Evolutionary conservation across 2,888 invertebrate genomes (phyloP).

Genomic region (Cosmia pyralina): DNA sequence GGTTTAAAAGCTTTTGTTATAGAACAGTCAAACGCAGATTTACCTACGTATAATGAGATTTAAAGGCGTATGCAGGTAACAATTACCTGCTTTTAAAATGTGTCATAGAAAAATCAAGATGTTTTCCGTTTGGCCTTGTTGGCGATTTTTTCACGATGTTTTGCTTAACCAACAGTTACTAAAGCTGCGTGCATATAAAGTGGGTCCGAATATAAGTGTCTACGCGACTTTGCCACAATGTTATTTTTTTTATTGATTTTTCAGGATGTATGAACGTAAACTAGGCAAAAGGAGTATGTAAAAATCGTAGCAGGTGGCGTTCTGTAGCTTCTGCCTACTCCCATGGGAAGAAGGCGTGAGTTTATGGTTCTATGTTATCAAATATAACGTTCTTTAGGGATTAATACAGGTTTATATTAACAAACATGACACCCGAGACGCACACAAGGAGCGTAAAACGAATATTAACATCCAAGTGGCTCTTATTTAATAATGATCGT

Average conservation of each 20-base stretch:
- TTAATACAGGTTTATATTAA: background rate
- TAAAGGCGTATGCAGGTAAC: background rate
- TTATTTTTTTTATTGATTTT: too few relatives aligned
- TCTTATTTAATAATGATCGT: constrained; percentile 11
- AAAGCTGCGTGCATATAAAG: background rate
- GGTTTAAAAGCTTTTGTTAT: constrained; percentile 6
- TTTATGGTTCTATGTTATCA: background rate
- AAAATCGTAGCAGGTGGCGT: too few relatives aligned
- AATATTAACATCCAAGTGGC: background rate
- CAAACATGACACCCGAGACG: background rate
- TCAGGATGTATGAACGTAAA: too few relatives aligned
- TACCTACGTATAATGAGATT: background rate
- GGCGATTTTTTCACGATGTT: background rate
- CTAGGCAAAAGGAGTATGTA: too few relatives aligned
- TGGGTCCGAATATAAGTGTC: too few relatives aligned
- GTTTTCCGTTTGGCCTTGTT: background rate
- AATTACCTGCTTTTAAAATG: background rate
- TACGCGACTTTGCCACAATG: too few relatives aligned
- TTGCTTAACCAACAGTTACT: too few relatives aligned
- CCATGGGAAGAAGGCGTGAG: too few relatives aligned
- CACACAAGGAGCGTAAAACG: background rate
- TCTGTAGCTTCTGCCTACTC: too few relatives aligned
- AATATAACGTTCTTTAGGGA: constrained; percentile 1
- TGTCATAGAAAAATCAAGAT: background rate
- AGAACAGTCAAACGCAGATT: background rate